phyloP scores from a whole-genome alignment of 1,140 invertebrate species.

The Zelostemma sp. region DNA sequence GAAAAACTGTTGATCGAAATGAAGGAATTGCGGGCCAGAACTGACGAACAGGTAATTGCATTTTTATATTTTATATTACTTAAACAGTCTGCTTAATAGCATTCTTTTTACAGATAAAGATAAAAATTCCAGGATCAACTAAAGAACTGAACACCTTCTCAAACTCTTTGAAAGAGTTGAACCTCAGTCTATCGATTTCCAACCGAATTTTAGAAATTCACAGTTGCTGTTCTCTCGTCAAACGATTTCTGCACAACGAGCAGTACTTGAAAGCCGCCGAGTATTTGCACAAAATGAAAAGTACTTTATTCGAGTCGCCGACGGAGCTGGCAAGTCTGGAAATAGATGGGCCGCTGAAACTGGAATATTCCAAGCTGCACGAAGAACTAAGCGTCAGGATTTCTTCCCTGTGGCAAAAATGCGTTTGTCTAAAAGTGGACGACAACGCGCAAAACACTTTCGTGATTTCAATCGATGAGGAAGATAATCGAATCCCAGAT shows the following conservation, averaged over 20 bases:
- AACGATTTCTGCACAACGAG: constrained; percentile 66
- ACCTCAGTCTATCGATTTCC: constrained; percentile 70
- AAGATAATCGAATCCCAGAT: constrained; percentile 62
- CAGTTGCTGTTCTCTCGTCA: constrained; percentile 69
- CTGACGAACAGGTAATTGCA: constrained; percentile 66
- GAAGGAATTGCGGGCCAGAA: constrained; percentile 67
- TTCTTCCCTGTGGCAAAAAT: constrained; percentile 65
- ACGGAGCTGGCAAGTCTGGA: constrained; percentile 69
- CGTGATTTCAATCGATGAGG: constrained; percentile 60
- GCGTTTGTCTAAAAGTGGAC: constrained; percentile 59
- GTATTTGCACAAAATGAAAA: constrained; percentile 67
- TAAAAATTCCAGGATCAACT: constrained; percentile 71
- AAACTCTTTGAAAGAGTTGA: constrained; percentile 69
- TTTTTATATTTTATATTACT: background rate
- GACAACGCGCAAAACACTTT: constrained; percentile 44
- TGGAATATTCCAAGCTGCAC: constrained; percentile 62
- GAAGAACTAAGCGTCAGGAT: constrained; percentile 65
- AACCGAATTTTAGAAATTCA: constrained; percentile 70
- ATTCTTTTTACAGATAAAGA: constrained; percentile 66
- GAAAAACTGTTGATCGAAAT: constrained; percentile 69
- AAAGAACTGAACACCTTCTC: constrained; percentile 71
- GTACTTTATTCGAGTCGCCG: constrained; percentile 65
- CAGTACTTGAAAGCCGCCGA: constrained; percentile 68
- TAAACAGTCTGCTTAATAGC: background rate
- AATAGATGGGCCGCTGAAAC: constrained; percentile 64